Conservation (phyloP, 2,888 invertebrate species). For the Venusia cambrica region DNA sequence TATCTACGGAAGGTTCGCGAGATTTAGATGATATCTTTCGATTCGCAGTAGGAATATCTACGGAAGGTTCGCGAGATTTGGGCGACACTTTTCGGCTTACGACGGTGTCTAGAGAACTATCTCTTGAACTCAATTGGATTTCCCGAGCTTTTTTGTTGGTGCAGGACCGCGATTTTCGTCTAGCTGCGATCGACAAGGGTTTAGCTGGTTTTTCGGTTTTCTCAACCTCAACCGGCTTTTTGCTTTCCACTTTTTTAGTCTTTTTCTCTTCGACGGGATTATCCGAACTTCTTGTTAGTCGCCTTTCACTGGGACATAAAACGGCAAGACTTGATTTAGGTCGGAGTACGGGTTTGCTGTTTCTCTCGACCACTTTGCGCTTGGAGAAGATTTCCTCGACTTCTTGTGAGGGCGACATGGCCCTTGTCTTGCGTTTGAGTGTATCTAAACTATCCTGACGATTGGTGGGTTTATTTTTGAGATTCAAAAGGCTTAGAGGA, state of each 20-base stretch:
- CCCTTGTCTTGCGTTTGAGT: conserved; percentile 79
- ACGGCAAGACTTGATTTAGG: conserved; percentile 73
- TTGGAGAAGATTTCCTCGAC: conserved; percentile 78
- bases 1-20: conserved; percentile 69
- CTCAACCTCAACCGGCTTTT: conserved; percentile 38
- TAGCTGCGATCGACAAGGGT: conserved; percentile 50
- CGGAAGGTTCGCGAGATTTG: conserved; percentile 68
- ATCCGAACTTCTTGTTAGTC: conserved; percentile 67
- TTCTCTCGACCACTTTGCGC: conserved; percentile 60
- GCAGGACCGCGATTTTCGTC: conserved; percentile 70
- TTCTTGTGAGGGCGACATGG: conserved; percentile 81
- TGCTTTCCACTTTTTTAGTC: conserved; percentile 49
- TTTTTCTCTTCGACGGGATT: conserved; percentile 54
- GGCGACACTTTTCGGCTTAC: conserved; percentile 55
- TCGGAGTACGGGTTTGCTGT: conserved; percentile 54
- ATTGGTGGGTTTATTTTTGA: conserved; percentile 57
- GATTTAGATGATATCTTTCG: no score
- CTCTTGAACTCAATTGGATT: conserved; percentile 68
- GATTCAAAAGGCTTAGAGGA: conserved; percentile 72
- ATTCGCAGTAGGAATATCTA: no score
- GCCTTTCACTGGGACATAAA: conserved; percentile 63
- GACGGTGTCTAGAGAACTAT: conserved; percentile 71
- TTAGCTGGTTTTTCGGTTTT: conserved; percentile 47
- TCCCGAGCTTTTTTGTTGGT: conserved; percentile 57
- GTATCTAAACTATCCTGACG: conserved; percentile 63